phyloP scores from a whole-genome alignment of 2,113 vertebrate species.

The Craseonycteris thonglongyai region DNA sequence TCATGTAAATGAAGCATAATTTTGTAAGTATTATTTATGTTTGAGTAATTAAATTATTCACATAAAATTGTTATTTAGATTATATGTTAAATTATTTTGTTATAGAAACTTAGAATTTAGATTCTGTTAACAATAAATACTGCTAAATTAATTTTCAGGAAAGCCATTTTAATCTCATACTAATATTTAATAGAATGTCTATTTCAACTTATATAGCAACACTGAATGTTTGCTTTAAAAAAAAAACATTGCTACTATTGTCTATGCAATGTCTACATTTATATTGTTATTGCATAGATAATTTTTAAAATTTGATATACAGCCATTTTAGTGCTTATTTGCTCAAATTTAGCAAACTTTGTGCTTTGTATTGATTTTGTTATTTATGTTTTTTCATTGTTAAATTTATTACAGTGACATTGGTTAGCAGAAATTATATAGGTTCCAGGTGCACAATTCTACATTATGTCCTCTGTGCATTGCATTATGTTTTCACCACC shows the following conservation, averaged over 20 bases:
- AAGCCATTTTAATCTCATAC: neutral
- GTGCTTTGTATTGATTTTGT: neutral
- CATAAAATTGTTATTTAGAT: neutral
- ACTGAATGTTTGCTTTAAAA: neutral
- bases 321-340: neutral
- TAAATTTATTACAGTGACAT: no score
- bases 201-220: neutral
- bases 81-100: neutral
- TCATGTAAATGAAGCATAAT: neutral
- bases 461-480: no score
- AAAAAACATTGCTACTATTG: no score
- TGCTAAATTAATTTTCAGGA: neutral
- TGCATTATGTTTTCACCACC: no score
- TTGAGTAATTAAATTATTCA: neutral
- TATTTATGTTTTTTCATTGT: no score
- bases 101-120: neutral
- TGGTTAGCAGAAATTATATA: no score
- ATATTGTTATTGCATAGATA: neutral
- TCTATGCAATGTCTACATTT: no score
- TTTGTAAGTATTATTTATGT: neutral
- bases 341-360: neutral
- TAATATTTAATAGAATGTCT: neutral
- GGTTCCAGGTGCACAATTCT: no score
- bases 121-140: neutral
- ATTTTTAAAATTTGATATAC: neutral